phyloP scores from a whole-genome alignment of 2,113 vertebrate genomes.

The Orycteropus afer region DNA sequence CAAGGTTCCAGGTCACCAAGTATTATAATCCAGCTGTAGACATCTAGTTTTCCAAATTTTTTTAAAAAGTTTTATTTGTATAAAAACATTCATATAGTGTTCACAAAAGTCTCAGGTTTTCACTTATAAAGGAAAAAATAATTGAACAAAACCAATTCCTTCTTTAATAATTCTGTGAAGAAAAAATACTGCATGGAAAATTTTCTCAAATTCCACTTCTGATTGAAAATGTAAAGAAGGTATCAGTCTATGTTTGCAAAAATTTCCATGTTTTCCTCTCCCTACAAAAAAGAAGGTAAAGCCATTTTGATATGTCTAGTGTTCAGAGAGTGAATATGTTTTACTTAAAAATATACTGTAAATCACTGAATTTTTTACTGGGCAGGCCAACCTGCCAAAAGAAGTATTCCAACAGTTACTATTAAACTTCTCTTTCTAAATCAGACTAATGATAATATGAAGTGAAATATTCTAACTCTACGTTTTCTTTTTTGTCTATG shows the following conservation, averaged over 20 bases:
- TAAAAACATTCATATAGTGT: background rate
- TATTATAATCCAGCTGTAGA: background rate
- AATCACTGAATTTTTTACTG: background rate
- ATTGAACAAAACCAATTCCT: constrained; percentile 16
- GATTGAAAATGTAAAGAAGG: constrained; percentile 19
- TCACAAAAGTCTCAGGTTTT: constrained; percentile 29
- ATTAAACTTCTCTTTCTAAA: constrained; percentile 12
- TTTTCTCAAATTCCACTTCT: background rate
- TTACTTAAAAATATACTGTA: constrained; percentile 8
- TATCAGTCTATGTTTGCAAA: background rate
- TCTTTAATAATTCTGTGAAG: constrained; percentile 22
- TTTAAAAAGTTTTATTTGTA: background rate
- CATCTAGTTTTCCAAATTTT: background rate
- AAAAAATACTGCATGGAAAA: background rate
- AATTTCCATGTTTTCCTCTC: constrained; percentile 32
- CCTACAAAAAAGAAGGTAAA: constrained; percentile 7
- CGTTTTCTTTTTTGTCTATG: background rate
- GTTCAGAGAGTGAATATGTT: background rate
- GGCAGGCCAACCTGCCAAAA: background rate
- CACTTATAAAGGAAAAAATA: constrained; percentile 6
- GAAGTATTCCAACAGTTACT: constrained; percentile 29
- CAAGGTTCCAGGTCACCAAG: background rate
- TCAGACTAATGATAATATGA: background rate
- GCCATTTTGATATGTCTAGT: background rate
- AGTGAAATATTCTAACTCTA: background rate